Conservation (phyloP, 92 coral and sea anemone species). For the Palythoa heliodiscus region DNA sequence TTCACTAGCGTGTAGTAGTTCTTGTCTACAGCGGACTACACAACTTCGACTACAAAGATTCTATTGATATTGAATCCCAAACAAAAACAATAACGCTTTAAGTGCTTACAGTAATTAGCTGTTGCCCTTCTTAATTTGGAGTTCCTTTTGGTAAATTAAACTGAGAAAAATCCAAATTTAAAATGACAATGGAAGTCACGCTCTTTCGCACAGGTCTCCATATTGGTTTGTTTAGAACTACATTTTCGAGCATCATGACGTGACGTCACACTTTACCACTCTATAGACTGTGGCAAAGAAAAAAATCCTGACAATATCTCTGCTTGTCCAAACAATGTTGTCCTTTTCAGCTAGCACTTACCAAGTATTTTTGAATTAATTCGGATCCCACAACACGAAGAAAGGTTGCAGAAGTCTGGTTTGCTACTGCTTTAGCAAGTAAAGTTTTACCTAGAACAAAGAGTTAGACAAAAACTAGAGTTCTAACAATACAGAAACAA, state of each 20-base stretch:
- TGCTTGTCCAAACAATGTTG: too few species aligned
- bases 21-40: too few species aligned
- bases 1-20: too few species aligned
- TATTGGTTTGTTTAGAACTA: not conserved
- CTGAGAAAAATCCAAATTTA: not conserved
- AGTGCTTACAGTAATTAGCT: not conserved
- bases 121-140: not conserved
- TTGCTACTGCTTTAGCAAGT: slow-evolving; percentile 97
- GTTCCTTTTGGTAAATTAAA: not conserved
- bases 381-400: slow-evolving; percentile 98
- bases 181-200: not conserved
- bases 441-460: slow-evolving; percentile 79
- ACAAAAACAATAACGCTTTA: too few species aligned
- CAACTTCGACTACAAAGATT: too few species aligned
- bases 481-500: too few species aligned
- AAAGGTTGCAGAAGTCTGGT: slow-evolving; percentile 98
- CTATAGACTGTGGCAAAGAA: too few species aligned
- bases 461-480: not conserved
- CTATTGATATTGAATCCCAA: too few species aligned
- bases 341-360: slow-evolving; percentile 39
- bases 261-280: not conserved
- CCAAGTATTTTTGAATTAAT: slow-evolving; percentile 98
- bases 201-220: not conserved
- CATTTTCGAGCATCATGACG: not conserved
- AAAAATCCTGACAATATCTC: too few species aligned